phyloP scores from a whole-genome alignment of 1,140 invertebrate species.

The Proales similis region DNA sequence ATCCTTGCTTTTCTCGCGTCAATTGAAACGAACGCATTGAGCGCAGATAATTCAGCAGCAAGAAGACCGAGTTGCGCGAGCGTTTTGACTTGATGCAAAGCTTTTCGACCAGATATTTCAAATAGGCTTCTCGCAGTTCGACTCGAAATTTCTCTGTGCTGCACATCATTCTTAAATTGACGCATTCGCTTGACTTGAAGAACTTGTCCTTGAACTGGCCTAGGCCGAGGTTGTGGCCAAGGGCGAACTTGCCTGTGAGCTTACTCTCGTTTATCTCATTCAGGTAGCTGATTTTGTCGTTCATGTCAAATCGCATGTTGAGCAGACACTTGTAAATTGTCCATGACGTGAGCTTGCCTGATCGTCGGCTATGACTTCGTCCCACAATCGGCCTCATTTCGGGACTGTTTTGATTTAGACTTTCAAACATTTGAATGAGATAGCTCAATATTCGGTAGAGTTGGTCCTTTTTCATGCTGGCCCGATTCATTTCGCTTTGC shows the following conservation, averaged over 20 bases:
- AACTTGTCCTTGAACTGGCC: constrained; percentile 23
- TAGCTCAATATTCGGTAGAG: constrained; percentile 29
- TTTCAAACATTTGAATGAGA: constrained; percentile 19
- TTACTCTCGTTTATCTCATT: background rate
- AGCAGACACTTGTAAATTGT: constrained; percentile 35
- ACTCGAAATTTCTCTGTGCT: constrained; percentile 31
- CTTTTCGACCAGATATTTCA: constrained; percentile 32
- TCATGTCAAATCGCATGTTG: constrained; percentile 24
- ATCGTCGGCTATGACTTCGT: too few relatives aligned
- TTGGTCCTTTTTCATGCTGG: constrained; percentile 27
- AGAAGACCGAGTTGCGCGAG: constrained; percentile 14
- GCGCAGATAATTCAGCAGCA: constrained; percentile 1
- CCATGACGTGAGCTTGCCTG: constrained; percentile 29
- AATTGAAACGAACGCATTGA: constrained; percentile 3
- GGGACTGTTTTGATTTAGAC: constrained; percentile 3
- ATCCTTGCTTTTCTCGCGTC: background rate
- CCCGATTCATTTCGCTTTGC: background rate
- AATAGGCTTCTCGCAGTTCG: constrained; percentile 25
- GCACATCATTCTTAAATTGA: constrained; percentile 10
- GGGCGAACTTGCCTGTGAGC: background rate
- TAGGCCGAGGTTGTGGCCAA: constrained; percentile 2
- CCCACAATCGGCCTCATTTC: too few relatives aligned
- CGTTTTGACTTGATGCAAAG: constrained; percentile 20
- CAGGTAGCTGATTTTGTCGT: constrained; percentile 31
- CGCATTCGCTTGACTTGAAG: constrained; percentile 32